A percentile compares a stretch with the other conserved stretches of the same genome.
These are phyloP conservation scores for Tryphoninae sp. DNA, from an alignment of 2,888 invertebrate species.

Conservation along the genomic window DNA sequence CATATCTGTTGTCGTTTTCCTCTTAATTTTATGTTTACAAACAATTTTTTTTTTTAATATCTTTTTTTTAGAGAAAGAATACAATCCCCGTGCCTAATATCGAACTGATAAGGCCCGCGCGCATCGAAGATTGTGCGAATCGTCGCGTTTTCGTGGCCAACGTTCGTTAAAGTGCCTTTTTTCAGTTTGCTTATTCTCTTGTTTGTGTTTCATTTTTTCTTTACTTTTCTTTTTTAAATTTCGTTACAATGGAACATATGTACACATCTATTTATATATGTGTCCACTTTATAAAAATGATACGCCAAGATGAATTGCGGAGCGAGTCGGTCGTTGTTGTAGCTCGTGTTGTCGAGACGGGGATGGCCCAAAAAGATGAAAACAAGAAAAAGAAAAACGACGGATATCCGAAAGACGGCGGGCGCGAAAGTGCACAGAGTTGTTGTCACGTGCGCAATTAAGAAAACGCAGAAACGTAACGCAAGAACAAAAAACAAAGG, in stretches of 20 bases:
- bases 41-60: no score
- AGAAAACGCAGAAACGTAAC: not conserved
- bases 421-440: constrained; percentile 26
- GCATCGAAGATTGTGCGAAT: not conserved
- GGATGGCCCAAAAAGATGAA: not conserved
- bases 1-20: not conserved
- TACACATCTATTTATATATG: constrained; percentile 61
- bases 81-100: constrained; percentile 41
- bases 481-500: no score
- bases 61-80: constrained; percentile 36
- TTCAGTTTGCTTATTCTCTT: constrained; percentile 41
- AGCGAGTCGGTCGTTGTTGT: constrained; percentile 14
- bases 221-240: not conserved
- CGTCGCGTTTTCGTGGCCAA: constrained; percentile 2
- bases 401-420: not conserved
- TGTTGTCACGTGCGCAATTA: constrained; percentile 52
- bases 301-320: constrained; percentile 40
- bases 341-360: not conserved
- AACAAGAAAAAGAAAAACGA: not conserved
- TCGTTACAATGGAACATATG: constrained; percentile 36
- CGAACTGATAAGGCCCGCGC: not conserved
- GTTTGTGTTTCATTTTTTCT: constrained; percentile 12
- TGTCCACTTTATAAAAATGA: constrained; percentile 47
- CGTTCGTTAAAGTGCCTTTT: constrained; percentile 8
- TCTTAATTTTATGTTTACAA: not conserved